Percentiles rank a stretch among this genome's conserved stretches.
Evolutionary conservation across 2,113 vertebrate species (phyloP).

Genomic region (Ptychochromis oligacanthus): DNA sequence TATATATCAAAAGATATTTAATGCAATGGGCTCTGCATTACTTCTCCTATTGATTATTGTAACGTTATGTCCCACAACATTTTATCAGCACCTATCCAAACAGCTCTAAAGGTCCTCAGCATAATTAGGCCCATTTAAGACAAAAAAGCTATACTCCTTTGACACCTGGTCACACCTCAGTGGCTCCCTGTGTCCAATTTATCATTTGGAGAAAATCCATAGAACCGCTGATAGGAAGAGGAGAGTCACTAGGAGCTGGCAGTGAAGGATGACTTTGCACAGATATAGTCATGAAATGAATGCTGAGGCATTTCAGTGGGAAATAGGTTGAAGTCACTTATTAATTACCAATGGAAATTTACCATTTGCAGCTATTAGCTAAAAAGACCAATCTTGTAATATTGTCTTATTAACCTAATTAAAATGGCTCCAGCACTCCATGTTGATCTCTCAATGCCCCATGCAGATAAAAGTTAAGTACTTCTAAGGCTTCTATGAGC

Average conservation of each 20-base stretch:
- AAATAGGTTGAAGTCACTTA: constrained; percentile 41
- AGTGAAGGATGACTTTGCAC: constrained; percentile 62
- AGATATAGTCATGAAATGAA: constrained; percentile 60
- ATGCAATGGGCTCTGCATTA: not conserved
- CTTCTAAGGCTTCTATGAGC: not conserved
- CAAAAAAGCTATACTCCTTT: constrained; percentile 55
- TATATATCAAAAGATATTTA: not conserved
- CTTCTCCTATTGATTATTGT: constrained; percentile 24
- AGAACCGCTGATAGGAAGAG: constrained; percentile 60
- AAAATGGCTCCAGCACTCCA: not conserved
- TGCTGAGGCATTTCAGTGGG: constrained; percentile 10
- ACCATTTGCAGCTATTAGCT: not conserved
- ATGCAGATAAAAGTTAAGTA: constrained; percentile 4
- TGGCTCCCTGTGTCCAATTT: constrained; percentile 69
- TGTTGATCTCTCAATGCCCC: not conserved
- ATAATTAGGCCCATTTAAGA: constrained; percentile 70
- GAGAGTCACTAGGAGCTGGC: constrained; percentile 61
- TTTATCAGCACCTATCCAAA: constrained; percentile 40
- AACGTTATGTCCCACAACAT: constrained; percentile 16
- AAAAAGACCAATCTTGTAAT: not conserved
- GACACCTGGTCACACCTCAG: constrained; percentile 71
- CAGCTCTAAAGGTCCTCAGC: constrained; percentile 55
- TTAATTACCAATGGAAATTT: constrained; percentile 26
- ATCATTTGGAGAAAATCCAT: constrained; percentile 78
- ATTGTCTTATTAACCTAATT: not conserved